Evolutionary conservation across 2,888 invertebrate species (phyloP).

Genomic region (Amphipyra tragopoginis): DNA sequence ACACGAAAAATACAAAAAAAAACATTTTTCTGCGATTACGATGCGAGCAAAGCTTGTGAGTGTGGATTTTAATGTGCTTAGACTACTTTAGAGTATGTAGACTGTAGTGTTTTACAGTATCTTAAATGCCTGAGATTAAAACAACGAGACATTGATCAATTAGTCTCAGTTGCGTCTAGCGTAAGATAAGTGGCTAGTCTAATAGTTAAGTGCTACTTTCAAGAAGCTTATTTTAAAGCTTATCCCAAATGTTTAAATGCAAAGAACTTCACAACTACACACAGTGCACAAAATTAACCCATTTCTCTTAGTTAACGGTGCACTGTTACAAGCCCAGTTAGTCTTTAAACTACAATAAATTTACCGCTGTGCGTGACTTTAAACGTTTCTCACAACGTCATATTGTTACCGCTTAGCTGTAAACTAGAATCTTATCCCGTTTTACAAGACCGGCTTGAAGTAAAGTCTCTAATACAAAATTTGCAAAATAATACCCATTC

Average conservation of each 20-base stretch:
- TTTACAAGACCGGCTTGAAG: constrained; percentile 7
- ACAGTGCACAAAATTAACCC: constrained; percentile 34
- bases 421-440: constrained; percentile 32
- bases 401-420: constrained; percentile 47
- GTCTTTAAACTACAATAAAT: constrained; percentile 37
- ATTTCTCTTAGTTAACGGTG: constrained; percentile 24
- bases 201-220: too few relatives aligned
- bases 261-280: neutral
- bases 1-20: too few relatives aligned
- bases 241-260: too few relatives aligned
- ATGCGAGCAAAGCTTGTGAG: too few relatives aligned
- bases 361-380: constrained; percentile 46
- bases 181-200: too few relatives aligned
- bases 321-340: constrained; percentile 47
- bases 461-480: constrained; percentile 14
- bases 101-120: neutral
- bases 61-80: too few relatives aligned
- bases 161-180: too few relatives aligned
- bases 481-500: constrained; percentile 24
- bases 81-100: too few relatives aligned
- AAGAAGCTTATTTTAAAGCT: too few relatives aligned
- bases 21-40: too few relatives aligned
- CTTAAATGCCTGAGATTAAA: neutral
- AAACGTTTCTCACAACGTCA: constrained; percentile 38
- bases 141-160: neutral